Evolutionary conservation across 2,113 vertebrate species (phyloP), one percentile per base, ranked within the genome.

Genomic region (Oreotrochilus melanogaster): DNA sequence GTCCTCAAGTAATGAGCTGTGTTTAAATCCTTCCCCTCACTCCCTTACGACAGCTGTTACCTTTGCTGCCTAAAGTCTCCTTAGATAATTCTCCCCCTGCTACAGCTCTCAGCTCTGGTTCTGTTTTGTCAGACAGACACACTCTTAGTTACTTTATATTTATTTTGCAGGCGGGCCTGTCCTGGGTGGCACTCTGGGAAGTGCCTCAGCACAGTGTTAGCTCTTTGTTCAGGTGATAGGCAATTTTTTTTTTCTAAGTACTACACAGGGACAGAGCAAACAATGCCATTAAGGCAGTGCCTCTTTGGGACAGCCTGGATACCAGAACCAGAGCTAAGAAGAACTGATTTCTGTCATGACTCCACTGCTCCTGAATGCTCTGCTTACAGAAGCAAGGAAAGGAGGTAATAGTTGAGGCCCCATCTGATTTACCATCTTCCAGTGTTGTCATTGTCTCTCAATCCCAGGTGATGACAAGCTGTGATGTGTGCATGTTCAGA

Each of bases 331-430:
- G 33, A 81, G 27, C 27, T 54, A 11, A 51, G 31, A 76, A 33
- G 21, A 23, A 66, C 1, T 5, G 9, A n/a, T 22, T 72, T 76
- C 35, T 42, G 14, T 24, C 0, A 0, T 23, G 37, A 74, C n/a
- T 60, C 43, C 31, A 8, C 28, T 74, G 53, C 12, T 90, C 47
- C 43, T 23, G n/a, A 19, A 28, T 15, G 11, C 31, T 67, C 17
- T 23, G 28, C 28, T 87, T 35, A 54, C 11, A 54, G 43, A 37
- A 61, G 39, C 31, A 56, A 57, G 24, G 31, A 61, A 62, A 71
- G 14, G 45, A 33, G 5, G 11, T 1, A 8, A 83, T 45, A 56
- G 11, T 12, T 2, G 7, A 78, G 37, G 43, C 10, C 9, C 21
- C 8, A 30, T 69, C 62, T 50, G 37, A 37, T 5, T 73, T 65